These are phyloP conservation scores for Tarsius wallacei DNA, from an alignment of 2,797 vertebrate species.

Conservation along the genomic window DNA sequence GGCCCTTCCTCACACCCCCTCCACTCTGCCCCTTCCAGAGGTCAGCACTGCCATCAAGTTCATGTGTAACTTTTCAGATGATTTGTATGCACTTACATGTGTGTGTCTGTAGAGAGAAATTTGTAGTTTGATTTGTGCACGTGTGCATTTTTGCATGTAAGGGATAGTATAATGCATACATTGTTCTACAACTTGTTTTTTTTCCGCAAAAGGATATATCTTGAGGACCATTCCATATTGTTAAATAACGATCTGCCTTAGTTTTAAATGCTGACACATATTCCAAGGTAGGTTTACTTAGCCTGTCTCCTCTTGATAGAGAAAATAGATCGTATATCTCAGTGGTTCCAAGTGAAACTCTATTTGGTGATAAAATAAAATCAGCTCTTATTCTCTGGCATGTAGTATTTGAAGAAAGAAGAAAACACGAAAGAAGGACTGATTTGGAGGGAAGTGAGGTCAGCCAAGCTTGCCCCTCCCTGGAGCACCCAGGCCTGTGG, in stretches of 20 bases:
- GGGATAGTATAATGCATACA: not conserved
- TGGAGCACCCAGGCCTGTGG: not conserved
- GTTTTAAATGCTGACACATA: not conserved
- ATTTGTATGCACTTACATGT: not conserved
- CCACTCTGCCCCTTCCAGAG: not conserved
- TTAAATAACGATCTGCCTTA: not conserved
- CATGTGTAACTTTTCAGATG: not conserved
- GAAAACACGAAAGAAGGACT: not conserved
- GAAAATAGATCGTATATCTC: not conserved
- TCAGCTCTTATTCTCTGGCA: not conserved
- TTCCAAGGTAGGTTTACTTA: not conserved
- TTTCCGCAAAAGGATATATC: not conserved
- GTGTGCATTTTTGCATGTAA: not conserved
- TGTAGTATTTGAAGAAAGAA: not conserved
- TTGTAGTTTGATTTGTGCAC: not conserved
- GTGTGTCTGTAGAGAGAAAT: not conserved
- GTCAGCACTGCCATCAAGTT: not conserved
- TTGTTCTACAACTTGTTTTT: not conserved
- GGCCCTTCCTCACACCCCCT: not conserved
- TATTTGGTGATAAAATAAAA: not conserved
- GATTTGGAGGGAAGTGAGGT: not conserved
- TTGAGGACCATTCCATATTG: not conserved
- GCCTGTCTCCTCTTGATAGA: not conserved
- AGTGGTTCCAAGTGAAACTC: not conserved
- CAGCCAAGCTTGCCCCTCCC: not conserved